phyloP scores from a whole-genome alignment of 2,888 invertebrate genomes.

The Gasteruption jaculator region DNA sequence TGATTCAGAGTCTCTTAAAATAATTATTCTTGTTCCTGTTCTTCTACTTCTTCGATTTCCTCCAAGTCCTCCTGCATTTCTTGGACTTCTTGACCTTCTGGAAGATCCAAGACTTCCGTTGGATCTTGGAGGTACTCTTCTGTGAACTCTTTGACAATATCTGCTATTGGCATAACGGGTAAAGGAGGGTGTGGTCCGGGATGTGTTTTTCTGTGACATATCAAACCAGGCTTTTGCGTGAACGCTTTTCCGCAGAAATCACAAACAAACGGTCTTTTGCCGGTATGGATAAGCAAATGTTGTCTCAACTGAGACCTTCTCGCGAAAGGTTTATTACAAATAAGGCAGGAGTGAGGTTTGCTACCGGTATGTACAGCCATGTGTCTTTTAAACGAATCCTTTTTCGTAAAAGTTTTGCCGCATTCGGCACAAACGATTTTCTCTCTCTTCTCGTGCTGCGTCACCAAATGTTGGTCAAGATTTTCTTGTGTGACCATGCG shows the following conservation, averaged over 20 bases:
- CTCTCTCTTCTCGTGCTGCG: conserved; percentile 47
- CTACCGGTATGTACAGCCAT: conserved; percentile 48
- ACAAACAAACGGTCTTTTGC: conserved; percentile 45
- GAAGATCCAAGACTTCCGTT: not conserved
- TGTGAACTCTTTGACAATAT: conserved; percentile 46
- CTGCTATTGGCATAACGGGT: conserved; percentile 49
- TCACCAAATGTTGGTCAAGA: conserved; percentile 44
- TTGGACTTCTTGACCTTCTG: not conserved
- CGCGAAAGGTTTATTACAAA: conserved; percentile 47
- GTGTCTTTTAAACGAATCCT: conserved; percentile 47
- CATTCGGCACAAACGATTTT: conserved; percentile 48
- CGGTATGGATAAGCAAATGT: conserved; percentile 47
- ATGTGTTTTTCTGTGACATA: conserved; percentile 48
- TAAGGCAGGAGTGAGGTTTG: conserved; percentile 44
- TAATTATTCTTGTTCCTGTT: no score
- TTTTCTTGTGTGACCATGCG: conserved; percentile 50
- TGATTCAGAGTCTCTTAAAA: no score
- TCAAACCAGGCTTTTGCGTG: conserved; percentile 47
- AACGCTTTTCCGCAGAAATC: conserved; percentile 49
- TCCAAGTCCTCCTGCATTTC: conserved; percentile 1
- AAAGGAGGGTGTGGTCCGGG: conserved; percentile 46
- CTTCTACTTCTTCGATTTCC: not conserved
- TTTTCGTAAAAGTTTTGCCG: conserved; percentile 47
- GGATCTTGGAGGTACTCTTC: conserved; percentile 31
- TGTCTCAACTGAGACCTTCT: conserved; percentile 45